phyloP scores from a whole-genome alignment of 2,797 vertebrate genomes.

The Siniperca undulata region DNA sequence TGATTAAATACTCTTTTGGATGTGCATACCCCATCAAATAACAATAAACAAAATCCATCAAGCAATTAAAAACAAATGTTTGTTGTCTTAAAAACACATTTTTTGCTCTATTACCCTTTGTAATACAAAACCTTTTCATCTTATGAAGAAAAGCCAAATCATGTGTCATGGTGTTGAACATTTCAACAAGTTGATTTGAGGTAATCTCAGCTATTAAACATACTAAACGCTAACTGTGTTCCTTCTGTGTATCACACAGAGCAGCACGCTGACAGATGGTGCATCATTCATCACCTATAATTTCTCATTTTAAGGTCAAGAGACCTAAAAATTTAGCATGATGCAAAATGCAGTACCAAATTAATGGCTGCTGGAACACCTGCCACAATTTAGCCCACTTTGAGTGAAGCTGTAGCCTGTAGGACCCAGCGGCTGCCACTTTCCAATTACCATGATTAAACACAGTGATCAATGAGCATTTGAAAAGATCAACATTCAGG shows the following conservation, averaged over 20 bases:
- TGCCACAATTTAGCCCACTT: constrained; percentile 36
- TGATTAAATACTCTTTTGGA: too few relatives aligned
- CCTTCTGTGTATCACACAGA: neutral
- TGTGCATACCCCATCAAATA: neutral
- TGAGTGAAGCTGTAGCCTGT: constrained; percentile 19
- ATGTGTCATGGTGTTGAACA: too few relatives aligned
- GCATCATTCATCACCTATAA: constrained; percentile 11
- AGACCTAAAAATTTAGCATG: constrained; percentile 15
- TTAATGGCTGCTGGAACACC: constrained; percentile 46
- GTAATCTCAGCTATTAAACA: neutral
- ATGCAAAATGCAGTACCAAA: constrained; percentile 26
- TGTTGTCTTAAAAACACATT: neutral
- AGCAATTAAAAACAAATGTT: neutral
- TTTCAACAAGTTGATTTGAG: neutral
- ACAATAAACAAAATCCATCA: too few relatives aligned
- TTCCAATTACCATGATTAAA: constrained; percentile 65
- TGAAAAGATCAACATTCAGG: constrained; percentile 43
- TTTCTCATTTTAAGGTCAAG: constrained; percentile 45
- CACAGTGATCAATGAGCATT: constrained; percentile 54
- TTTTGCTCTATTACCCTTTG: neutral
- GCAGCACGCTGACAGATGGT: neutral
- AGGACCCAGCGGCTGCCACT: constrained; percentile 54
- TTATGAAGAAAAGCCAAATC: neutral
- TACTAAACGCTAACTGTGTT: neutral
- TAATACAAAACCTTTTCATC: neutral